These are phyloP conservation scores for Halichondria panicea DNA, from an alignment of 37 sponge, comb jelly and placozoan species.

Conservation along the genomic window DNA sequence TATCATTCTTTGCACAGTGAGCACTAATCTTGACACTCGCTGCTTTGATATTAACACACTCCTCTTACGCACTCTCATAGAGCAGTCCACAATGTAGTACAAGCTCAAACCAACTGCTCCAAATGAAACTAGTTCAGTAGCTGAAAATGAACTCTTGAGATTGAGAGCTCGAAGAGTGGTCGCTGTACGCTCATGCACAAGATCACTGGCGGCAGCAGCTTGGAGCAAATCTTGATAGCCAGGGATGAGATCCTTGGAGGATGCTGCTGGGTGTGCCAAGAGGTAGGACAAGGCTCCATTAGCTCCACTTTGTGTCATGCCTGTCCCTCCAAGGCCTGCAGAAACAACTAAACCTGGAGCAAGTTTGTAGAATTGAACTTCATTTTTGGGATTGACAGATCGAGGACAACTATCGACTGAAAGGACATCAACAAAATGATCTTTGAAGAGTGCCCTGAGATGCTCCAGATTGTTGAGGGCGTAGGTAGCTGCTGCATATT, in stretches of 20 bases:
- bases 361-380: conserved; percentile 16
- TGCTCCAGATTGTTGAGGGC: conserved; percentile 19
- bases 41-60: too few relatives aligned
- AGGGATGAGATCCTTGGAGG: neutral
- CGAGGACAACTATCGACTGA: conserved; percentile 24
- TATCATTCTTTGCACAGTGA: too few relatives aligned
- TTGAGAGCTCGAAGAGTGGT: too few relatives aligned
- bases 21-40: too few relatives aligned
- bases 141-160: too few relatives aligned
- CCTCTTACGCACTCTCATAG: too few relatives aligned
- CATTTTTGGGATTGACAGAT: conserved; percentile 14
- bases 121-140: too few relatives aligned
- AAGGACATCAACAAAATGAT: conserved; percentile 6
- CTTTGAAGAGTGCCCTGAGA: neutral
- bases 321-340: conserved; percentile 20
- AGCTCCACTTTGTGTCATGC: conserved; percentile 27
- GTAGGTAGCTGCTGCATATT: conserved; percentile 21
- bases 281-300: conserved; percentile 31
- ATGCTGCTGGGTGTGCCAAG: conserved; percentile 4
- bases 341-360: conserved; percentile 8
- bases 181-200: too few relatives aligned
- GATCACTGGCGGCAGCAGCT: too few relatives aligned
- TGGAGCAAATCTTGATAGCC: too few relatives aligned
- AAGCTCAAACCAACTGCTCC: too few relatives aligned
- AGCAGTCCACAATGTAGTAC: too few relatives aligned